Percentiles rank a stretch among this genome's conserved stretches.
Conservation (phyloP, 2,888 invertebrate genomes). For the Chrysopilus asiliformis region DNA sequence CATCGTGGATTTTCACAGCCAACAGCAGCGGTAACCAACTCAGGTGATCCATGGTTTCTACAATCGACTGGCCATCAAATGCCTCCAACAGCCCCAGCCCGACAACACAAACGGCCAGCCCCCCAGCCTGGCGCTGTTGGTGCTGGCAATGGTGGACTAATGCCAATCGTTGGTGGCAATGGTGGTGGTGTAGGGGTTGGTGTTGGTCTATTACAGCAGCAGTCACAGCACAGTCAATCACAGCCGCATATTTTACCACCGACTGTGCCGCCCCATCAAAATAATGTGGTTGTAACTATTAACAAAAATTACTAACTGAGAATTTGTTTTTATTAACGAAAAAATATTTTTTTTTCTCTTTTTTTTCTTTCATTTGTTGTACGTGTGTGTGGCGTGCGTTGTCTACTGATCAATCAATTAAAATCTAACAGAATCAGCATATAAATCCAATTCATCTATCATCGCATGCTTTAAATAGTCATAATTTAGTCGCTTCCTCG, state of each 20-base stretch:
- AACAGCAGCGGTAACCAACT: slow-evolving; percentile 28
- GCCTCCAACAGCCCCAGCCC: slow-evolving; percentile 37
- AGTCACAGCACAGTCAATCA: slow-evolving; percentile 34
- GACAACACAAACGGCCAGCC: slow-evolving; percentile 37
- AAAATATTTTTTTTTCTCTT: too few relatives aligned
- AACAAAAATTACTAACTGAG: not conserved
- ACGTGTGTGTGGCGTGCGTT: too few relatives aligned
- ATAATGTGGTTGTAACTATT: slow-evolving; percentile 24
- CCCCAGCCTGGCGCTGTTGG: slow-evolving; percentile 28
- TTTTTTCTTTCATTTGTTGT: too few relatives aligned
- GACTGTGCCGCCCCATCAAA: slow-evolving; percentile 32
- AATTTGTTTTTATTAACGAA: too few relatives aligned
- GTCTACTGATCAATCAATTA: too few relatives aligned
- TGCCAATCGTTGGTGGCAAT: slow-evolving; percentile 15
- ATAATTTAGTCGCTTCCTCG: slow-evolving; percentile 32
- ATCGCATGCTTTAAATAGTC: slow-evolving; percentile 36
- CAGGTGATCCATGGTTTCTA: slow-evolving; percentile 37
- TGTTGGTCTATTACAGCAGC: slow-evolving; percentile 21
- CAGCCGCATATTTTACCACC: slow-evolving; percentile 36
- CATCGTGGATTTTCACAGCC: slow-evolving; percentile 37
- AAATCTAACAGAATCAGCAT: slow-evolving; percentile 27
- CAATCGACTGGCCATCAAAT: slow-evolving; percentile 37
- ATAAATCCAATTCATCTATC: slow-evolving; percentile 30
- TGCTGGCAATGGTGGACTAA: too few relatives aligned
- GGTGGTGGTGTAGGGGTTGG: slow-evolving; percentile 13